Evolutionary conservation across 2,888 invertebrate genomes (phyloP).

Genomic region (Aelia acuminata): DNA sequence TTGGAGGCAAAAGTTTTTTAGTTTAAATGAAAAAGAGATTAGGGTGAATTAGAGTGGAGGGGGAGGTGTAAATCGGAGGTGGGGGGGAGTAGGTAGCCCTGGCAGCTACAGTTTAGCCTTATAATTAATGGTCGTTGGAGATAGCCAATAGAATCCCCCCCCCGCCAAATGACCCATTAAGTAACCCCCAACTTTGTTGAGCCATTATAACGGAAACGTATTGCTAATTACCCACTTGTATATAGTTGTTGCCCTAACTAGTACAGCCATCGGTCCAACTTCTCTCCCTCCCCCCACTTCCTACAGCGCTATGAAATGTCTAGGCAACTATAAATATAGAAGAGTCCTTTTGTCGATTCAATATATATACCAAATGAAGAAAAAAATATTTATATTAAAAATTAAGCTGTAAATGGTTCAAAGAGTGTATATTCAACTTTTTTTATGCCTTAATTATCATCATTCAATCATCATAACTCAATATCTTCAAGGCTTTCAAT

Average conservation of each 20-base stretch:
- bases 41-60: constrained; percentile 38
- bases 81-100: neutral
- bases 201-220: constrained; percentile 54
- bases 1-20: neutral
- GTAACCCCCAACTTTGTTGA: constrained; percentile 51
- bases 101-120: constrained; percentile 39
- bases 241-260: constrained; percentile 38
- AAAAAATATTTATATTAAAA: too few species aligned
- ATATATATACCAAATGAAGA: too few species aligned
- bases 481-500: too few species aligned
- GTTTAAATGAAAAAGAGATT: constrained; percentile 40
- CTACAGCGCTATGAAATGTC: neutral
- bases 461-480: too few species aligned
- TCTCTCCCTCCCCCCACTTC: neutral
- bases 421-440: too few species aligned
- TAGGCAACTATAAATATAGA: neutral
- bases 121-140: constrained; percentile 52
- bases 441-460: too few species aligned
- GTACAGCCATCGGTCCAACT: constrained; percentile 14
- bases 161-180: constrained; percentile 55
- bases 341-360: neutral
- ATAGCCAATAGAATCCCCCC: constrained; percentile 56
- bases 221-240: constrained; percentile 56
- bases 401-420: too few species aligned
- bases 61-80: neutral